Base-by-base conservation (phyloP, 2,888 invertebrate species). In the Cyaniris semiargus region DNA sequence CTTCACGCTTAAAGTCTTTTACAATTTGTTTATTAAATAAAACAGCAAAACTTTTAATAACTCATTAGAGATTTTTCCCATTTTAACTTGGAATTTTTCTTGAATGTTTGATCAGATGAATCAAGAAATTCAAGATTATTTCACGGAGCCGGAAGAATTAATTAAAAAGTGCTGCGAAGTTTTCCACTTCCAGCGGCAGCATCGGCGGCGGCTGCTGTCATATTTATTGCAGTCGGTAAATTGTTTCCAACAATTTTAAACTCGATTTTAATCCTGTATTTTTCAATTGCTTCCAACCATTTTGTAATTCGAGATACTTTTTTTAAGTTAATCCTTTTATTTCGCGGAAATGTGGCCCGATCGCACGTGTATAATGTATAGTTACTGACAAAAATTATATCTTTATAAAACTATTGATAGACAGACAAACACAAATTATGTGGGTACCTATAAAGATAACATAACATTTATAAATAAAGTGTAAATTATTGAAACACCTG, bases 121-220 rank as follows among this genome's bases (percentile, higher is more conserved):
- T 82, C 89, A 90, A 83, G 94, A 94, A 79, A 86, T 94, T 79
- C 93, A 93, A 87, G 94, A 94, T 81, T 94, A 93, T 84, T 94
- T 94, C 81, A 92, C 92, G 70, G 94, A 94, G 80, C 94, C 94
- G 3, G 94, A 93, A 82, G 94, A 94, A 83, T 86, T 94, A 80
- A 88, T 94, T 79, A 90, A 89, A 81, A 94, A 94, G 83, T 87
- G 91, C 78, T 90, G 89, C 82, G 91, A 92, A 86, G 92, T 94
- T 80, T 84, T 94, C 82, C 90, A 93, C 80, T 94, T 94, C 85
- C 94, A 94, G 84, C 90, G 87, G 83, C 91, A 94, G 81, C 94
- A 94, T 79, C 88, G 94, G 78, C 86, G 91, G 78, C 89, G 93
- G 76, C 85, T 94, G 79, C 83, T 94, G 70, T 91, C 93, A 18